These are phyloP conservation scores for Ceyx melanurus DNA, from an alignment of 2,113 vertebrate species.

Conservation along the genomic window DNA sequence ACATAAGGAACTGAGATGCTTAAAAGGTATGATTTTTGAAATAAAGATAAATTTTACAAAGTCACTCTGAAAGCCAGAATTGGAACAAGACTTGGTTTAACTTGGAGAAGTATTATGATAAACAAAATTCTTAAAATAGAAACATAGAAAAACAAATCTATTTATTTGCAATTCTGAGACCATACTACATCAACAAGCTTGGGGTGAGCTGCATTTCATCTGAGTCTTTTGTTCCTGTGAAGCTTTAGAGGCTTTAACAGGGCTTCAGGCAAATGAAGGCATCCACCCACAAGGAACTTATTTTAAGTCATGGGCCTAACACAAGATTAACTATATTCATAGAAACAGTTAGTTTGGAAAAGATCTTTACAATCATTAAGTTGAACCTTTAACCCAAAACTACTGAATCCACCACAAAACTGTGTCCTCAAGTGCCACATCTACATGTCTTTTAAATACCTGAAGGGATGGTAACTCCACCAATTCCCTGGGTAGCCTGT, in stretches of 20 bases:
- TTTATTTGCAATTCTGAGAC: not conserved
- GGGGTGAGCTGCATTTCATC: not conserved
- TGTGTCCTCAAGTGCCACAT: not conserved
- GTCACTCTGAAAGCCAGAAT: not conserved
- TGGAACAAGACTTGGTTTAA: not conserved
- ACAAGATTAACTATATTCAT: not conserved
- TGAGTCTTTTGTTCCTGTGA: not conserved
- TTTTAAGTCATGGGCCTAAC: not conserved
- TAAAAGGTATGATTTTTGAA: not conserved
- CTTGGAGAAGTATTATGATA: not conserved
- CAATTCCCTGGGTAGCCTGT: not conserved
- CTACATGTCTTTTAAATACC: not conserved
- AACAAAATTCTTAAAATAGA: constrained; percentile 9
- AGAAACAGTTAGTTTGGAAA: not conserved
- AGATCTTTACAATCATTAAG: not conserved
- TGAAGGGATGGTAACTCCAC: not conserved
- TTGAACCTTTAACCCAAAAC: not conserved
- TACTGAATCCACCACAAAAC: not conserved
- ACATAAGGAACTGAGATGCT: constrained; percentile 7
- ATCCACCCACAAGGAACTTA: not conserved
- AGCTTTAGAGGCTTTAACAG: not conserved
- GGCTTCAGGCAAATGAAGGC: not conserved
- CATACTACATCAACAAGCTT: not conserved
- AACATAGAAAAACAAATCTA: not conserved
- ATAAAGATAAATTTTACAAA: not conserved